These are phyloP conservation scores for Eupithecia subfuscata DNA, from an alignment of 2,888 invertebrate species.

Conservation along the genomic window DNA sequence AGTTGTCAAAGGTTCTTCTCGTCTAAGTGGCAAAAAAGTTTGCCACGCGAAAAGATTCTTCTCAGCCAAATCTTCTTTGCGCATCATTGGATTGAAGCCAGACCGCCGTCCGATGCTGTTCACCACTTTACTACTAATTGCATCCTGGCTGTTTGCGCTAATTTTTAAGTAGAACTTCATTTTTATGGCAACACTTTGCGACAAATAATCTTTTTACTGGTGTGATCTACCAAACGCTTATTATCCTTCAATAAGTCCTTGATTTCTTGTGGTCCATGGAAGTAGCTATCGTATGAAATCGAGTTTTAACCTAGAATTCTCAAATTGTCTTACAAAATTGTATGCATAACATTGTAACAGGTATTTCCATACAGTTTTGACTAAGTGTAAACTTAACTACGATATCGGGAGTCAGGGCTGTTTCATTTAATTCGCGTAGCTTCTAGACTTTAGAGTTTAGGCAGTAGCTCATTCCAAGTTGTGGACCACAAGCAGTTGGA, in stretches of 20 bases:
- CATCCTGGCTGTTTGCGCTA: slow-evolving; percentile 49
- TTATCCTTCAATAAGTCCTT: too few relatives aligned
- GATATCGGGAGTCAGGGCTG: background rate
- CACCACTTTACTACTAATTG: slow-evolving; percentile 62
- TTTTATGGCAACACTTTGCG: slow-evolving; percentile 22
- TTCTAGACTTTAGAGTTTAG: slow-evolving; percentile 14
- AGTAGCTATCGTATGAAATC: too few relatives aligned
- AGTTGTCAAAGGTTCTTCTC: background rate
- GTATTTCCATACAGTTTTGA: too few relatives aligned
- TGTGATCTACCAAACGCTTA: too few relatives aligned
- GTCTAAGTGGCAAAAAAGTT: background rate
- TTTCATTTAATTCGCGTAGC: slow-evolving; percentile 12
- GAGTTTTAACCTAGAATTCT: too few relatives aligned
- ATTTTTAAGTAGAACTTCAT: slow-evolving; percentile 40
- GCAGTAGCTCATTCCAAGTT: slow-evolving; percentile 21
- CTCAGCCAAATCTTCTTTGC: slow-evolving; percentile 27
- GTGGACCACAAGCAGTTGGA: slow-evolving; percentile 30
- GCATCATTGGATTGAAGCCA: slow-evolving; percentile 47
- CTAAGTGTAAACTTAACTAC: background rate
- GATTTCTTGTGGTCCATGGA: too few relatives aligned
- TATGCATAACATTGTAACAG: too few relatives aligned
- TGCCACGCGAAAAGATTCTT: background rate
- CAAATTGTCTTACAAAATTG: too few relatives aligned
- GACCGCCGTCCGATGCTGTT: slow-evolving; percentile 49
- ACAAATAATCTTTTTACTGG: slow-evolving; percentile 3